Base-by-base conservation (phyloP, 37 sponge, comb jelly and placozoan species). In the Cladorhizidae sp. region DNA sequence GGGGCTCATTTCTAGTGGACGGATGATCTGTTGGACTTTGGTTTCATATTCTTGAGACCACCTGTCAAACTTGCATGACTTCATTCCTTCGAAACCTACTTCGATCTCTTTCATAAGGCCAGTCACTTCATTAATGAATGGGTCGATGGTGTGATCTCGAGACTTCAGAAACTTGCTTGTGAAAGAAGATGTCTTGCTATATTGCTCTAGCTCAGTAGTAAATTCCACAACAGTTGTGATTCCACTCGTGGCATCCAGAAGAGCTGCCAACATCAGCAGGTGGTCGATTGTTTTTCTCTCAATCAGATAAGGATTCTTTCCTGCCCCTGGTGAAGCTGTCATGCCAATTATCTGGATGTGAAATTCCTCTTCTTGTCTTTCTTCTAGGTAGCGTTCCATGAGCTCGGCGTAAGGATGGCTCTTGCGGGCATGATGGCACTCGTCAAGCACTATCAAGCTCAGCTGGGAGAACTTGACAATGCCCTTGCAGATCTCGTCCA, bases 381-480 rank as follows among this genome's bases (percentile, higher is more conserved):
- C 39, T 49, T 80, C 73, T 22, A 92, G 70, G 55, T 92, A 92
- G 28, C 52, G 28, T 22, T 50, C 43, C 88, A 92, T 87, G 40
- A 92, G 50, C 3, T 41, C 42, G 40, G 83, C 86, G 72, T 97
- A 73, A 12, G 88, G 74, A 58, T 82, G 51, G 36, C 54, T 81
- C 25, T 83, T 79, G 49, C 63, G 70, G 35, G 93, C 82, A 55
- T 94, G 83, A 57, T 97, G 98, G 64, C 98, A 97, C 64, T 97
- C 98, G 51, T 97, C 98, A 20, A 92, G 12, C 22, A 97, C 84
- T 29, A 97, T 75, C 23, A 97, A 77, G 67, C 71, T 82, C 8
- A 94, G 28, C 23, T 89, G 67, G 18, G 51, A 40, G 3, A 87
- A 61, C 17, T 31, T 41, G 0, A 92, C 72, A n/a, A 11, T 54